These are phyloP conservation scores for Penaeus monodon DNA, from an alignment of 2,888 invertebrate genomes.

Conservation along the genomic window DNA sequence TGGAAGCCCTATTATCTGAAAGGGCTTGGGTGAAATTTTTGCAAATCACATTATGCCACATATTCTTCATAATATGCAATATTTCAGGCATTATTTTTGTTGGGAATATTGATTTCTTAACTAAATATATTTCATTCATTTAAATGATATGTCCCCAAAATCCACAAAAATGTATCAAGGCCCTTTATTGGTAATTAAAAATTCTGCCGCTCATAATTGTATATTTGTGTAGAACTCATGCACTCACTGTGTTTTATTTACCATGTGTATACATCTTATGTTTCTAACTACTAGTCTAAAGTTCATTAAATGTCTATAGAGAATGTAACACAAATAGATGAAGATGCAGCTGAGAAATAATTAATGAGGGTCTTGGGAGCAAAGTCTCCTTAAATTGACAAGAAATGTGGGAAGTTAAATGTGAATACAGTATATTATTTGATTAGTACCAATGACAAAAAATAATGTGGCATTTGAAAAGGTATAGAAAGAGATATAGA, in stretches of 20 bases:
- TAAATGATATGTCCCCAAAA: constrained; percentile 24
- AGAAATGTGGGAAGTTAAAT: too few species aligned
- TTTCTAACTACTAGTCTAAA: constrained; percentile 31
- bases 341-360: constrained; percentile 22
- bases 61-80: too few species aligned
- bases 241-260: constrained; percentile 25
- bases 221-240: constrained; percentile 14
- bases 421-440: too few species aligned
- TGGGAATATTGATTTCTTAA: background rate
- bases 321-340: constrained; percentile 4
- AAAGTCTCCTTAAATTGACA: too few species aligned
- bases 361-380: background rate
- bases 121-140: too few species aligned
- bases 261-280: constrained; percentile 35
- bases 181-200: constrained; percentile 39
- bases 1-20: constrained; percentile 45
- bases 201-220: background rate
- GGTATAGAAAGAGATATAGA: constrained; percentile 11
- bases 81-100: constrained; percentile 5
- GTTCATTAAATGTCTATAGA: constrained; percentile 37
- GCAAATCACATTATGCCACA: constrained; percentile 35
- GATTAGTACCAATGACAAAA: too few species aligned
- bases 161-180: constrained; percentile 38
- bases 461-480: background rate
- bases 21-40: constrained; percentile 26